Evolutionary conservation across 1,140 invertebrate genomes (phyloP).

Genomic region (Nephila pilipes): DNA sequence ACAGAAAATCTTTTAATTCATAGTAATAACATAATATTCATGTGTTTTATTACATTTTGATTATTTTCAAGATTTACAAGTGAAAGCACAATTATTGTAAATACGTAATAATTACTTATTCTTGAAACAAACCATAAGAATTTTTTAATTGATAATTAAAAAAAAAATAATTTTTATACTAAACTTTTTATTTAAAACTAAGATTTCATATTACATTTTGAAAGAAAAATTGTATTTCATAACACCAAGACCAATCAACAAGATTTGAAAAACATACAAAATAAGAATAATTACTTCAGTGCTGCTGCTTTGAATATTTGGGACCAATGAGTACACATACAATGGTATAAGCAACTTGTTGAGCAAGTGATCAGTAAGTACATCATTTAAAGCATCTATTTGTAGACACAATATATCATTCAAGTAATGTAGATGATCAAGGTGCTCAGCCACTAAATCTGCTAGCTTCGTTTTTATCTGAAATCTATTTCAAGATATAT

Average conservation of each 20-base stretch:
- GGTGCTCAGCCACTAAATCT: slow-evolving; percentile 97
- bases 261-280: neutral
- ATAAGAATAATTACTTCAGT: slow-evolving; percentile 55
- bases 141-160: too few species aligned
- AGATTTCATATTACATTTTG: neutral
- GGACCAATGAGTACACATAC: slow-evolving; percentile 76
- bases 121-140: too few species aligned
- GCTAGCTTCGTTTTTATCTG: slow-evolving; percentile 92
- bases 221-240: neutral
- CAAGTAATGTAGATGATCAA: slow-evolving; percentile 98
- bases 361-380: slow-evolving; percentile 96
- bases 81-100: too few species aligned
- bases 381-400: slow-evolving; percentile 95
- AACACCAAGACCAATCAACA: neutral
- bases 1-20: too few species aligned
- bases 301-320: slow-evolving; percentile 36
- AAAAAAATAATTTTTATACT: neutral
- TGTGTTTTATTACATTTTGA: too few species aligned
- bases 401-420: slow-evolving; percentile 97
- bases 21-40: too few species aligned
- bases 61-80: too few species aligned
- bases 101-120: too few species aligned
- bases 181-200: neutral
- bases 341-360: slow-evolving; percentile 96
- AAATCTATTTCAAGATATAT: slow-evolving; percentile 86